Conservation (phyloP, 2,113 vertebrate species). For the Xyrauchen texanus region DNA sequence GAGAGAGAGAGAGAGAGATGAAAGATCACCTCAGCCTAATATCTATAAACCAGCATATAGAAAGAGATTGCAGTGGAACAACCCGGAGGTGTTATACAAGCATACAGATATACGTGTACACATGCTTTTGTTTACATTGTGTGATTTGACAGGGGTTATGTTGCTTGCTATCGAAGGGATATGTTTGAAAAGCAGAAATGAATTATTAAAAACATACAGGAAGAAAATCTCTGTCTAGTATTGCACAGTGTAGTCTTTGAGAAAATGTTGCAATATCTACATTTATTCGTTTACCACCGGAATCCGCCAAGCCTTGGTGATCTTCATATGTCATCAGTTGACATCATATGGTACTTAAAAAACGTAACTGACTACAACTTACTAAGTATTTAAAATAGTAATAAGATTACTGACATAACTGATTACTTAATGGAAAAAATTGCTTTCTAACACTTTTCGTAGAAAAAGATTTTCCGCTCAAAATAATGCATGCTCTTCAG, state of each 20-base stretch:
- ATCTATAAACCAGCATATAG: conserved; percentile 18
- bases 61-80: conserved; percentile 6
- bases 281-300: neutral
- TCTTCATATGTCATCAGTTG: too few relatives aligned
- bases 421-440: too few relatives aligned
- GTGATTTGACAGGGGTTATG: conserved; percentile 18
- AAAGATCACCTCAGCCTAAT: neutral
- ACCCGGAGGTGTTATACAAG: neutral
- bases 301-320: neutral
- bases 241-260: neutral
- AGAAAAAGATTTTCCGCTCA: too few relatives aligned
- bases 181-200: neutral
- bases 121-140: conserved; percentile 26
- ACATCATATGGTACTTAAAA: too few relatives aligned
- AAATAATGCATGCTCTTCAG: too few relatives aligned
- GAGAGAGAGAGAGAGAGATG: neutral
- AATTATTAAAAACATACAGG: conserved; percentile 12
- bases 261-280: neutral
- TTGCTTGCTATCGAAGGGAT: neutral
- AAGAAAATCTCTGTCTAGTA: neutral
- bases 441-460: too few relatives aligned
- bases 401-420: too few relatives aligned
- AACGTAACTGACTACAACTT: too few relatives aligned
- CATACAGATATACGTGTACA: neutral
- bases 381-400: too few relatives aligned